Evolutionary conservation across 1,140 invertebrate genomes (phyloP).

Genomic region (Lepidurus arcticus): DNA sequence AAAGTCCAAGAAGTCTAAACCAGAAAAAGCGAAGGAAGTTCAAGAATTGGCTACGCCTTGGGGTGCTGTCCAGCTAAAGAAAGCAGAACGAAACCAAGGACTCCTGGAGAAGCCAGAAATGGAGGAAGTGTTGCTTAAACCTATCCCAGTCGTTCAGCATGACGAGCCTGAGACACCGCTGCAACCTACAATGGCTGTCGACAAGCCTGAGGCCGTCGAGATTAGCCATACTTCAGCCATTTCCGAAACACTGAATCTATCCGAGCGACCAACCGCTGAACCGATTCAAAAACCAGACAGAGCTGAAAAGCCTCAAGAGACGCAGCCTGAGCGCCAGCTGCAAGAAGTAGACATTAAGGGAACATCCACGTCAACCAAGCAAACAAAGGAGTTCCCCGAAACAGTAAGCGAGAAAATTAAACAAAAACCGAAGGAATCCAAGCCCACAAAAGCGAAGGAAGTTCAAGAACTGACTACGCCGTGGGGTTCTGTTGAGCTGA

Average conservation of each 20-base stretch:
- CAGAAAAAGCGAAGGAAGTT: neutral
- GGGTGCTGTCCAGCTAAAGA: neutral
- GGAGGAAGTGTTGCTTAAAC: neutral
- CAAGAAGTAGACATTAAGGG: neutral
- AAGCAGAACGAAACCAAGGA: neutral
- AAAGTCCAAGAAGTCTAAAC: neutral
- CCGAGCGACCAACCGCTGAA: neutral
- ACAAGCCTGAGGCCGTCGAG: neutral
- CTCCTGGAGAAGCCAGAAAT: neutral
- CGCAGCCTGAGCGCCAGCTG: neutral
- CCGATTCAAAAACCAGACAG: too few relatives aligned
- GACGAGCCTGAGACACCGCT: neutral
- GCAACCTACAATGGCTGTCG: neutral
- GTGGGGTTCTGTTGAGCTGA: neutral
- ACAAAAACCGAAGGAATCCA: neutral
- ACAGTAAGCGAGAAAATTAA: neutral
- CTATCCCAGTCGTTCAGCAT: neutral
- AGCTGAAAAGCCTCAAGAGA: neutral
- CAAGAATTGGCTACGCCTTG: neutral
- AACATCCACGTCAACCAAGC: neutral
- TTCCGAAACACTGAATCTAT: neutral
- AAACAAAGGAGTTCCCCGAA: neutral
- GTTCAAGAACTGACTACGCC: neutral
- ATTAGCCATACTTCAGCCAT: neutral
- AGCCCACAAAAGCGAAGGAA: neutral